These are phyloP conservation scores for Drosophila nigromelanica DNA, from an alignment of 1,140 invertebrate genomes.

Conservation along the genomic window DNA sequence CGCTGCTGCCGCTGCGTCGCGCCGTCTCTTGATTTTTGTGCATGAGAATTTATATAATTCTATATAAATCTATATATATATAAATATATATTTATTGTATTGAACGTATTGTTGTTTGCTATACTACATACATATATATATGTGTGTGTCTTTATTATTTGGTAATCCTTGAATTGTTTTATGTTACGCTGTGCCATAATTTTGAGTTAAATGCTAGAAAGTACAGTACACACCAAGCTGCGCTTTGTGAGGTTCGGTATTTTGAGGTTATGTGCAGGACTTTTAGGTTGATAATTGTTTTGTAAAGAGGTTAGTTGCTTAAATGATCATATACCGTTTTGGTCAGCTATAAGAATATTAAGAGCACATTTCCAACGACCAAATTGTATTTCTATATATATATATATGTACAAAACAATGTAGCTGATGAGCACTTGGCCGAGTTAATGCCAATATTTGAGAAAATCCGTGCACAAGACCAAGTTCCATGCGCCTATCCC, in stretches of 20 bases:
- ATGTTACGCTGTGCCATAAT: conserved; percentile 14
- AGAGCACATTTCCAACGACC: conserved; percentile 17
- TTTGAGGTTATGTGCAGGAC: conserved; percentile 33
- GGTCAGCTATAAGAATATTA: conserved; percentile 45
- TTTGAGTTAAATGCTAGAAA: conserved; percentile 29
- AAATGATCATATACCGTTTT: conserved; percentile 81
- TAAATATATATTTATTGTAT: conserved; percentile 31
- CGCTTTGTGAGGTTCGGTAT: conserved; percentile 35
- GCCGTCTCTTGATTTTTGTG: conserved; percentile 59
- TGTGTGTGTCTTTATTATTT: conserved; percentile 10
- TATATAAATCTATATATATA: conserved; percentile 14
- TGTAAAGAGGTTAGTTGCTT: conserved; percentile 47
- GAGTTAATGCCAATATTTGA: conserved; percentile 97
- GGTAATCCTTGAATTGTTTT: conserved; percentile 20
- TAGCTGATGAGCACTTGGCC: conserved; percentile 96
- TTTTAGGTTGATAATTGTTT: conserved; percentile 19
- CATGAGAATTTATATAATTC: conserved; percentile 64
- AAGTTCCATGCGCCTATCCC: conserved; percentile 93
- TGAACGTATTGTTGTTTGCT: conserved; percentile 33
- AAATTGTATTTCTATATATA: conserved; percentile 40
- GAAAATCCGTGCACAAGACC: conserved; percentile 93
- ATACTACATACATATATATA: conserved; percentile 28
- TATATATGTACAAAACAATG: conserved; percentile 8
- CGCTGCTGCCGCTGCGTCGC: conserved; percentile 48
- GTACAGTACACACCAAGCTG: conserved; percentile 3